phyloP scores from a whole-genome alignment of 2,888 invertebrate species.

The Dryococelus australis region DNA sequence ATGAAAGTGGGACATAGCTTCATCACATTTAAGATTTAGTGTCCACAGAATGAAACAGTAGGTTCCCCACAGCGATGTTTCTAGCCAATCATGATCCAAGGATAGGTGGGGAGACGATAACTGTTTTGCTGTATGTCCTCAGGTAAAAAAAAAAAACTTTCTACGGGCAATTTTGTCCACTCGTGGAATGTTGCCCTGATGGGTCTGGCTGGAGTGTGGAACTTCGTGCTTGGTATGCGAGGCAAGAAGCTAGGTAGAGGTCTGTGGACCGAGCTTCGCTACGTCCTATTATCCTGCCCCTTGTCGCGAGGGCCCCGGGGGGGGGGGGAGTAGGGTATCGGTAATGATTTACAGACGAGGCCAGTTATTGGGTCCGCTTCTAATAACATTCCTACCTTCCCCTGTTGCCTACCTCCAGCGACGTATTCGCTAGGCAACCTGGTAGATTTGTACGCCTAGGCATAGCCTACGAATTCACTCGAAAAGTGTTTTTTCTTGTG shows the following conservation, averaged over 20 bases:
- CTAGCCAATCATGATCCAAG: neutral
- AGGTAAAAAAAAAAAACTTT: neutral
- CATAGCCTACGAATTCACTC: no score
- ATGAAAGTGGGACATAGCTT: neutral
- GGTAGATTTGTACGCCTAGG: neutral
- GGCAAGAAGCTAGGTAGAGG: neutral
- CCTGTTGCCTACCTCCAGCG: neutral
- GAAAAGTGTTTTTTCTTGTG: no score
- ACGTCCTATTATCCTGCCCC: neutral
- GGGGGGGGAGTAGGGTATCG: neutral
- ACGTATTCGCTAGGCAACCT: neutral
- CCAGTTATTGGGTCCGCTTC: neutral
- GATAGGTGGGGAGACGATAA: no score
- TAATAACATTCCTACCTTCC: neutral
- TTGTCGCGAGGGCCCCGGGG: no score
- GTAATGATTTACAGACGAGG: slow-evolving; percentile 16
- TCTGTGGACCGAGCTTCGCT: neutral
- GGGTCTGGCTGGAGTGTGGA: neutral
- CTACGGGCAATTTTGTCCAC: neutral
- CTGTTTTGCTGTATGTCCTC: neutral
- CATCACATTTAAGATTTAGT: neutral
- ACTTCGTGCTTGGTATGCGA: no score
- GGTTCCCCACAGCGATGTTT: neutral
- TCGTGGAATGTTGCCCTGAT: neutral
- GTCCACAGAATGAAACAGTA: neutral